phyloP scores from a whole-genome alignment of 2,113 vertebrate genomes.

The Turnix velox region DNA sequence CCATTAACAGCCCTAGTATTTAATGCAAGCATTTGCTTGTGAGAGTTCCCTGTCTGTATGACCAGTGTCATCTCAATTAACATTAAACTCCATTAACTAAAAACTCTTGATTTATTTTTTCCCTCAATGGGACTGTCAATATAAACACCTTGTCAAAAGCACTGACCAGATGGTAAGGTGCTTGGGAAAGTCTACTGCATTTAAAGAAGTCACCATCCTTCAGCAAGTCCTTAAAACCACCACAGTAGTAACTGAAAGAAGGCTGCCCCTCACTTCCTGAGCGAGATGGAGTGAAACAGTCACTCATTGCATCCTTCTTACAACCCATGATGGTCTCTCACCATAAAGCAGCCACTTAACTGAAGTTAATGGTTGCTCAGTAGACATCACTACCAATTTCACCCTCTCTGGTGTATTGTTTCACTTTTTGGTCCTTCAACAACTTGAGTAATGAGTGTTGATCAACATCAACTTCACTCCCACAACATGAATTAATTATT shows the following conservation, averaged over 20 bases:
- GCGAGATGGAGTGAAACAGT: not conserved
- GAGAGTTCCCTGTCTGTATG: not conserved
- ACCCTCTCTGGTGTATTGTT: constrained; percentile 1
- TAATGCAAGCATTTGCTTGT: not conserved
- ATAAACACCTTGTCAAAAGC: constrained; percentile 27
- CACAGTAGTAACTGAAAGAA: not conserved
- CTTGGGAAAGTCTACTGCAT: constrained; percentile 16
- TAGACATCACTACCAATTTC: not conserved
- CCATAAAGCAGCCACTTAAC: not conserved
- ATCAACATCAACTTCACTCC: not conserved
- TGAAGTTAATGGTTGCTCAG: not conserved
- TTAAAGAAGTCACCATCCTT: constrained; percentile 9
- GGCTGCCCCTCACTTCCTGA: not conserved
- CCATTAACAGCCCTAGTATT: not conserved
- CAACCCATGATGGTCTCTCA: not conserved
- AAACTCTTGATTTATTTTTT: constrained; percentile 14
- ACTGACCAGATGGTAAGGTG: constrained; percentile 21
- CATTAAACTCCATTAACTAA: constrained; percentile 36
- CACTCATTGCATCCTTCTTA: not conserved
- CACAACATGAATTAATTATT: constrained; percentile 18
- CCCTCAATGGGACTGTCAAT: not conserved
- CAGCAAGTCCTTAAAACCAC: not conserved
- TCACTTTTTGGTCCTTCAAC: constrained; percentile 30
- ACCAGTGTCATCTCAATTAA: constrained; percentile 34
- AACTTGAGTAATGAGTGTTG: not conserved